Percentiles rank a stretch among this genome's conserved stretches.
Evolutionary conservation across 1,140 invertebrate genomes (phyloP).

Genomic region (Sycobia sp.): DNA sequence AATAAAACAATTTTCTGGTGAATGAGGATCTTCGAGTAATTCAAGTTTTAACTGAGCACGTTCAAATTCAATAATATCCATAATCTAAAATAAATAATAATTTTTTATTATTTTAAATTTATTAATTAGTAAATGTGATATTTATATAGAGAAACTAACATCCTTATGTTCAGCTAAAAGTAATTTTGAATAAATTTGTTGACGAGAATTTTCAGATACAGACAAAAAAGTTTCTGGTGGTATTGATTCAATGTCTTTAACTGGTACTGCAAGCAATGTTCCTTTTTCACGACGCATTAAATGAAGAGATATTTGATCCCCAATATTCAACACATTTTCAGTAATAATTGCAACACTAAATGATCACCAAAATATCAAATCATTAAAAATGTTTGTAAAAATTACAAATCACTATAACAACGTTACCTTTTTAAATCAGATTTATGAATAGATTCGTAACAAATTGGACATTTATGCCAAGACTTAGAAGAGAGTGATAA

Average conservation of each 20-base stretch:
- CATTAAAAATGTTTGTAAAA: slow-evolving; percentile 41
- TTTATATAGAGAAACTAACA: slow-evolving; percentile 63
- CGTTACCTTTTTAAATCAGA: slow-evolving; percentile 80
- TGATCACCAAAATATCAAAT: slow-evolving; percentile 35
- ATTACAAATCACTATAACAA: not conserved
- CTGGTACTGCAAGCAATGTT: slow-evolving; percentile 76
- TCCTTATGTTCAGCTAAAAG: slow-evolving; percentile 71
- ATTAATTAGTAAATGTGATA: slow-evolving; percentile 18
- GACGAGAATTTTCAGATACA: slow-evolving; percentile 58
- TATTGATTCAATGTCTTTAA: slow-evolving; percentile 48
- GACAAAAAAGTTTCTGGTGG: slow-evolving; percentile 54
- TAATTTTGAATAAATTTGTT: slow-evolving; percentile 75
- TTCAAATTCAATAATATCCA: slow-evolving; percentile 76
- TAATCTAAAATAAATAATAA: slow-evolving; percentile 52
- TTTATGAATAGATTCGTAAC: slow-evolving; percentile 77
- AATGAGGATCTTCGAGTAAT: slow-evolving; percentile 71
- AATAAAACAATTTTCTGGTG: slow-evolving; percentile 83
- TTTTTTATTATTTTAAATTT: slow-evolving; percentile 9
- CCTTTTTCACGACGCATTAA: slow-evolving; percentile 86
- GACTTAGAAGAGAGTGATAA: slow-evolving; percentile 80
- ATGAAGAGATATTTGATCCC: slow-evolving; percentile 77
- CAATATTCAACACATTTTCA: slow-evolving; percentile 68
- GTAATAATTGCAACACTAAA: slow-evolving; percentile 66
- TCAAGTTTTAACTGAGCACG: slow-evolving; percentile 70
- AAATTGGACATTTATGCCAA: slow-evolving; percentile 85